Conservation (phyloP, 1,140 invertebrate genomes). For the Notospermus geniculatus region DNA sequence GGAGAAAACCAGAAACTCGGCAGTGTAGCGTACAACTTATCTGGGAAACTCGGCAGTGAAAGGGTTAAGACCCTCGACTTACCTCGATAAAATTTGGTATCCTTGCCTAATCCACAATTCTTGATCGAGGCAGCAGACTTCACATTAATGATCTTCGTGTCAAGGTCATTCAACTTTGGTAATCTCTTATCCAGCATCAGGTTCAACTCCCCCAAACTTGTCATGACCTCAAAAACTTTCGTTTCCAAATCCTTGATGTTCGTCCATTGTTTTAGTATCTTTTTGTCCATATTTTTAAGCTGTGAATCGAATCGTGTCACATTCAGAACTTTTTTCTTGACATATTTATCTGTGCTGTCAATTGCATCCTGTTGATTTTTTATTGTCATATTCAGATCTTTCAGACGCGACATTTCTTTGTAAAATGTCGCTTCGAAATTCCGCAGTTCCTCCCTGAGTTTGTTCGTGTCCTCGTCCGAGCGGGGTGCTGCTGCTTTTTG, state of each 20-base stretch:
- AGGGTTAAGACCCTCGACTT: too few relatives aligned
- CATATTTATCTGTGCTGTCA: background rate
- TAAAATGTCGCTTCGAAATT: too few relatives aligned
- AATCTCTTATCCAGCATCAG: conserved; percentile 8
- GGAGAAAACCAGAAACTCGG: too few relatives aligned
- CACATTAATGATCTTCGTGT: conserved; percentile 4
- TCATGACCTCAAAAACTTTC: conserved; percentile 2
- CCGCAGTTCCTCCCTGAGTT: too few relatives aligned
- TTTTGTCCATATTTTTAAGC: conserved; percentile 8
- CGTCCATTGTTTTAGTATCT: conserved; percentile 4
- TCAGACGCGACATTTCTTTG: background rate
- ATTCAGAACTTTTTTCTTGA: conserved; percentile 3
- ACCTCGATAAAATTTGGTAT: too few relatives aligned
- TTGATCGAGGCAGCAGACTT: background rate
- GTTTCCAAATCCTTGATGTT: background rate
- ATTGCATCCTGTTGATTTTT: background rate
- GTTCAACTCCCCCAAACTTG: conserved; percentile 1
- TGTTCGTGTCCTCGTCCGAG: too few relatives aligned
- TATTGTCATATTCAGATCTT: background rate
- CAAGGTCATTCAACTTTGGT: background rate
- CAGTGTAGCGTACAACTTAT: too few relatives aligned
- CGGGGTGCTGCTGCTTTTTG: too few relatives aligned
- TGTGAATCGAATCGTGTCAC: background rate
- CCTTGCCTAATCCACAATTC: conserved; percentile 1
- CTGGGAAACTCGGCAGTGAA: too few relatives aligned